Base-by-base conservation (phyloP, 2,888 invertebrate species). In the Orthonevra nobilis region DNA sequence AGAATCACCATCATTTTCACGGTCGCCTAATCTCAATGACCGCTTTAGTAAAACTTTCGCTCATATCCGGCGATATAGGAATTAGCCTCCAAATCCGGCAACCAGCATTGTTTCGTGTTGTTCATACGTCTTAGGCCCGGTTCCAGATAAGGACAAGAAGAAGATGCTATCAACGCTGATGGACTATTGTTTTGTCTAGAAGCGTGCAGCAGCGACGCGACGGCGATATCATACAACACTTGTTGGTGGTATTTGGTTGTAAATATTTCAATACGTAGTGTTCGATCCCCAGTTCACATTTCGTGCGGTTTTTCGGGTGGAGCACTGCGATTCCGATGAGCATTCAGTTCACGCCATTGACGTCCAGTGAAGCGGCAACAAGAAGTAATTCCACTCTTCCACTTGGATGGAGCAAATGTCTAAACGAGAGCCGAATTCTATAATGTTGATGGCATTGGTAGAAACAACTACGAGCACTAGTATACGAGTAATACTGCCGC, bases 341-440 rank as follows among this genome's bases (percentile, higher is more conserved):
- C 70, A 70, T 79, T 79, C 73, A 79, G 73, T 79, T 79, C 79
- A 79, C 79, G 79, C 79, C 79, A 79, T 79, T 79, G 79, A 79
- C 73, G 50, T 44, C 56, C 79, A 79, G 48, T 79, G 66, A 73
- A 68, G 79, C 68, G 68, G 79, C 61, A 79, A 73, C 72, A 73
- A 66, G 79, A 68, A 79, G 73, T 79, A 79, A 79, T 79, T 79
- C 36, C 79, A 79, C 61, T 73, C 79, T 79, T 79, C 73, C 79
- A 73, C 79, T 73, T 63, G 20, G 73, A 34, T 61, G 66, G 34
- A 73, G 28, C 77, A 56, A 72, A 66, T 79, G 72, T 72, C 72
- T 72, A 60, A 75, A 72, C 60, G 52, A 60, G 60, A 72, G 44
- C 54, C 23, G 56, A 70, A 58, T 77, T 52, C 48, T 66, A 66